Base-by-base conservation (phyloP, 2,113 vertebrate species). In the Hippocampus comes region DNA sequence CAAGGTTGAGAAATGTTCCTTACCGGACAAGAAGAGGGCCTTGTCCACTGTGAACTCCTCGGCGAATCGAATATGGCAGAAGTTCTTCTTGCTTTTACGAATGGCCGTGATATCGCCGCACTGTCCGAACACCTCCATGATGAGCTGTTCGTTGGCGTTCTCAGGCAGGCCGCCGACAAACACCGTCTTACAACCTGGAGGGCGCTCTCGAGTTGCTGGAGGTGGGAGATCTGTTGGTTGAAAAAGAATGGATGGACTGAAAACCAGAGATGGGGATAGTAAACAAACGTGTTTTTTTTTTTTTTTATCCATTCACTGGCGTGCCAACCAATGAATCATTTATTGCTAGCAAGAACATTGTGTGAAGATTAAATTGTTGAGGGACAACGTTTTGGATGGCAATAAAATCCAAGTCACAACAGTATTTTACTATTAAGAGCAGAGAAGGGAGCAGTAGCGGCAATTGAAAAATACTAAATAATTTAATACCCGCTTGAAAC, bases 61-160 rank as follows among this genome's bases (percentile, higher is more conserved):
- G 0, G 95, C 90, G 57, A 98, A 99, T 82, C 96, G 92, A 88
- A 99, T 97, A 43, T 99, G 97, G 80, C 96, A 97, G 88, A 98
- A 99, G 63, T 98, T 97, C 83, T 98, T 97, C 91, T 97, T 98
- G 88, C 96, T 97, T 87, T 97, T 98, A 34, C 96, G 94, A 79
- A 99, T 96, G 30, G 96, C 96, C 2, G 94, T 94, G 89, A 98
- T 96, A 2, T 96, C 94, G 0, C 96, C 96, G 3, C 96, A 99
- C 87, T 95, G 95, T n/a, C 95, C 96, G 4, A 99, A 99, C 72
- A 99, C 93, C 68, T 99, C 97, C 88, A 95, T 90, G 17, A 99
- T 97, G 75, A 95, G 94, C 87, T 97, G 95, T 82, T 99, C 96
- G 0, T 92, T 96, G 2, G 92, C 91, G 0, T 98, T 98, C 78